These are phyloP conservation scores for Exocentrus adspersus DNA, from an alignment of 2,888 invertebrate genomes.

Conservation along the genomic window DNA sequence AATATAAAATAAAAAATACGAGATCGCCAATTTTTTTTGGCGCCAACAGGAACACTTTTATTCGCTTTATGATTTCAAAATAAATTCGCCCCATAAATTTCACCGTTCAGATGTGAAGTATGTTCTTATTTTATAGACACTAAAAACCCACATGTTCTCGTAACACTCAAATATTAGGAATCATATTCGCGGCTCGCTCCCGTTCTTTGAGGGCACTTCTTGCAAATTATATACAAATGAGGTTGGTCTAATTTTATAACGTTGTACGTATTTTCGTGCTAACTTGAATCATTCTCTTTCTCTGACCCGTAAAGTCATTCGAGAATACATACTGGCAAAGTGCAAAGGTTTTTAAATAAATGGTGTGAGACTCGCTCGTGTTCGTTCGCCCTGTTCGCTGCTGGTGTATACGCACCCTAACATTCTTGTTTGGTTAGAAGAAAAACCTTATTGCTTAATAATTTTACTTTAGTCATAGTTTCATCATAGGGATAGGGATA, in stretches of 20 bases:
- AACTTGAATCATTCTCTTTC: not conserved
- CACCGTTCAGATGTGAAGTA: slow-evolving; percentile 11
- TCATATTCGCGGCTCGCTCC: slow-evolving; percentile 14
- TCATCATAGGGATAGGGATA: too few relatives aligned
- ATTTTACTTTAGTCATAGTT: too few relatives aligned
- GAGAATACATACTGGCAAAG: too few relatives aligned
- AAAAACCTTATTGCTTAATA: too few relatives aligned
- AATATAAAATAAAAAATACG: too few relatives aligned
- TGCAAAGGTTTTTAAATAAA: too few relatives aligned
- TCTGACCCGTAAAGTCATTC: too few relatives aligned
- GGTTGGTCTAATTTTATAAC: slow-evolving; percentile 17
- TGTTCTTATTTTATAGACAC: slow-evolving; percentile 25
- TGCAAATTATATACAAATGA: slow-evolving; percentile 23
- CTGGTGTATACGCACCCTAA: too few relatives aligned
- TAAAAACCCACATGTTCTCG: slow-evolving; percentile 22
- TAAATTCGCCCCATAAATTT: slow-evolving; percentile 20
- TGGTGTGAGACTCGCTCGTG: too few relatives aligned
- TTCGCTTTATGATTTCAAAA: slow-evolving; percentile 21
- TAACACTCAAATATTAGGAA: slow-evolving; percentile 22
- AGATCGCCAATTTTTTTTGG: slow-evolving; percentile 3
- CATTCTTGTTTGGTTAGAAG: too few relatives aligned
- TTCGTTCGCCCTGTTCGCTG: too few relatives aligned
- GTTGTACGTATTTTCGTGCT: not conserved
- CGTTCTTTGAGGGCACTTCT: slow-evolving; percentile 14
- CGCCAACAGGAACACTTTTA: slow-evolving; percentile 17